Percentiles rank a stretch among this genome's conserved stretches.
These are phyloP conservation scores for Caranx ignobilis DNA, from an alignment of 2,113 vertebrate genomes.

Conservation along the genomic window DNA sequence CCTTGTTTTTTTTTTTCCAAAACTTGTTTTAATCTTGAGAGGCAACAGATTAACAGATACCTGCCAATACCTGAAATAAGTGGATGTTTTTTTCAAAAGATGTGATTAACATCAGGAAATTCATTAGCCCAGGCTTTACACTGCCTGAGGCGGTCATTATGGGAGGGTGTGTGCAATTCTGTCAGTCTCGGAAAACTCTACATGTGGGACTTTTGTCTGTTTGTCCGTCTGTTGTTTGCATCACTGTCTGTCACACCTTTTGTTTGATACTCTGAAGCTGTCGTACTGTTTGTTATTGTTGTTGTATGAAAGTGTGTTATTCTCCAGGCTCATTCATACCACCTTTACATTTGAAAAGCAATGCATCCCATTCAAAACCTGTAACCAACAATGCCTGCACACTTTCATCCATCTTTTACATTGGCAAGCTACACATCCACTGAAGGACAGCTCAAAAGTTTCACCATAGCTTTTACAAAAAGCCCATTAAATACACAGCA, in stretches of 20 bases:
- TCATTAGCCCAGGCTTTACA: constrained; percentile 56
- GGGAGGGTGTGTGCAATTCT: neutral
- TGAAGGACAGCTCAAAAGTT: no score
- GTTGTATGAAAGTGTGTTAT: neutral
- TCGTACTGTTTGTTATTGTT: neutral
- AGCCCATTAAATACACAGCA: no score
- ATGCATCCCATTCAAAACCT: no score
- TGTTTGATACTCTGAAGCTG: neutral
- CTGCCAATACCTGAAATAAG: constrained; percentile 43
- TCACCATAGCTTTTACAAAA: no score
- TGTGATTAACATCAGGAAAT: constrained; percentile 58
- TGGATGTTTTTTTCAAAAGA: constrained; percentile 58
- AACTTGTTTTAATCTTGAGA: constrained; percentile 35
- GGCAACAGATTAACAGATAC: constrained; percentile 40
- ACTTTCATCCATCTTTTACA: no score
- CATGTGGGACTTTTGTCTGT: constrained; percentile 26
- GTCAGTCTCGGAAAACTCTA: constrained; percentile 24
- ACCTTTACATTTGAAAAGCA: no score
- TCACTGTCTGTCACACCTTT: neutral
- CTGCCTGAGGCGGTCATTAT: constrained; percentile 5
- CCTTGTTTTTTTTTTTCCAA: constrained; percentile 33
- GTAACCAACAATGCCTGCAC: no score
- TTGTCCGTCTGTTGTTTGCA: constrained; percentile 5
- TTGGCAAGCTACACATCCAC: no score
- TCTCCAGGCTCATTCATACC: neutral